Percentiles rank a stretch among this genome's conserved stretches.
Conservation (phyloP, 2,113 vertebrate species). For the Desmodus rotundus region DNA sequence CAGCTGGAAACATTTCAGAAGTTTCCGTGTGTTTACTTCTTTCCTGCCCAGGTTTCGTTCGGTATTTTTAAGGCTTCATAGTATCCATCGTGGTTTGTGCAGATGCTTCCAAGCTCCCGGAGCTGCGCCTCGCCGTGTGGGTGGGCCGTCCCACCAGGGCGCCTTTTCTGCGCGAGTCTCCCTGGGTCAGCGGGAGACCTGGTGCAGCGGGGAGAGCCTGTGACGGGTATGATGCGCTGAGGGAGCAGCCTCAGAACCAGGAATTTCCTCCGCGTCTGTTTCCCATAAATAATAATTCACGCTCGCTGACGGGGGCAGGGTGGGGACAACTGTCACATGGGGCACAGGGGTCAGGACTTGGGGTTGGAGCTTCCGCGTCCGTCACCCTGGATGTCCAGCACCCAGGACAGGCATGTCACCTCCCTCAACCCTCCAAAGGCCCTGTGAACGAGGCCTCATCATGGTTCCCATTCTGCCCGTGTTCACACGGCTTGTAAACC, state of each 20-base stretch:
- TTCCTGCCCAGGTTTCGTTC: rapidly evolving
- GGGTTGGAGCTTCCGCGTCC: background rate
- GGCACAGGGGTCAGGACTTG: background rate
- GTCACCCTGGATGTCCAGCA: background rate
- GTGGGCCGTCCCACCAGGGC: rapidly evolving
- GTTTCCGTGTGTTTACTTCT: background rate
- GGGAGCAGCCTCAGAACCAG: background rate
- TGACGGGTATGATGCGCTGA: rapidly evolving
- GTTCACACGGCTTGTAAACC: background rate
- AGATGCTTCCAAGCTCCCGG: background rate
- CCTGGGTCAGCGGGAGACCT: rapidly evolving
- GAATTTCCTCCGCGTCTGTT: background rate
- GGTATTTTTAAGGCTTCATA: background rate
- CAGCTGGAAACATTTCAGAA: background rate
- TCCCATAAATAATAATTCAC: background rate
- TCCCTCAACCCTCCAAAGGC: background rate
- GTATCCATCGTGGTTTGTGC: rapidly evolving
- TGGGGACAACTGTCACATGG: no score
- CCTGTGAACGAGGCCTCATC: background rate
- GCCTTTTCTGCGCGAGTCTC: background rate
- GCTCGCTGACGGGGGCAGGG: background rate
- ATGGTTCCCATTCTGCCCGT: background rate
- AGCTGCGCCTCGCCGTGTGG: rapidly evolving
- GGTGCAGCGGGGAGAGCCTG: background rate
- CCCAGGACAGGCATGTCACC: background rate